Evolutionary conservation across 2,113 vertebrate species (phyloP).

Genomic region (Benitochromis conjunctus): DNA sequence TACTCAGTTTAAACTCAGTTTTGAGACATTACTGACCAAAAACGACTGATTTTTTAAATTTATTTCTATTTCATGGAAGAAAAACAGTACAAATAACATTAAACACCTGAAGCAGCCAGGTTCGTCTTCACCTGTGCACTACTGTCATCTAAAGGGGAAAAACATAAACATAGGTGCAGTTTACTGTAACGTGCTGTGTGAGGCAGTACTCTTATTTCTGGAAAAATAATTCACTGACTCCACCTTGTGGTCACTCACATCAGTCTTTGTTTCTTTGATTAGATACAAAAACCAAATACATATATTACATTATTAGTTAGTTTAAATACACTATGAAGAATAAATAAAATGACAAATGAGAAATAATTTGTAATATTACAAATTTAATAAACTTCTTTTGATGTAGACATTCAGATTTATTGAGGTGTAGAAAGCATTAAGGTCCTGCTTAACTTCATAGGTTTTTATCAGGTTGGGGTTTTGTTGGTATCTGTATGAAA

Average conservation of each 20-base stretch:
- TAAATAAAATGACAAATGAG: background rate
- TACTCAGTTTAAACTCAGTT: background rate
- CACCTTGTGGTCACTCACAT: background rate
- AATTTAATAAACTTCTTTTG: background rate
- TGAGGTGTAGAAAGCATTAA: background rate
- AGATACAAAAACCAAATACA: fast-evolving
- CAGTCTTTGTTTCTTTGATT: background rate
- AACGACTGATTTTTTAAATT: background rate
- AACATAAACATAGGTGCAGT: fast-evolving
- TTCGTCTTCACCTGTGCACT: background rate
- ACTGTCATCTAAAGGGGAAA: background rate
- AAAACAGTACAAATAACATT: background rate
- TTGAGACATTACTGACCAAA: background rate
- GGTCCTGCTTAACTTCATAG: background rate
- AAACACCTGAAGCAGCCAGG: fast-evolving
- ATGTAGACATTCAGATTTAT: background rate
- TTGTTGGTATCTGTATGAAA: background rate
- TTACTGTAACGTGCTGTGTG: background rate
- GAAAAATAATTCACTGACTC: background rate
- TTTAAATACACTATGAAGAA: background rate
- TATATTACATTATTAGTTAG: background rate
- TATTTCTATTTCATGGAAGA: background rate
- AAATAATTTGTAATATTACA: background rate
- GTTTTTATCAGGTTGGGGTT: background rate
- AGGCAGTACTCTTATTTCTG: background rate